These are phyloP conservation scores for Drosophila helvetica DNA, from an alignment of 2,888 invertebrate genomes.

Conservation along the genomic window DNA sequence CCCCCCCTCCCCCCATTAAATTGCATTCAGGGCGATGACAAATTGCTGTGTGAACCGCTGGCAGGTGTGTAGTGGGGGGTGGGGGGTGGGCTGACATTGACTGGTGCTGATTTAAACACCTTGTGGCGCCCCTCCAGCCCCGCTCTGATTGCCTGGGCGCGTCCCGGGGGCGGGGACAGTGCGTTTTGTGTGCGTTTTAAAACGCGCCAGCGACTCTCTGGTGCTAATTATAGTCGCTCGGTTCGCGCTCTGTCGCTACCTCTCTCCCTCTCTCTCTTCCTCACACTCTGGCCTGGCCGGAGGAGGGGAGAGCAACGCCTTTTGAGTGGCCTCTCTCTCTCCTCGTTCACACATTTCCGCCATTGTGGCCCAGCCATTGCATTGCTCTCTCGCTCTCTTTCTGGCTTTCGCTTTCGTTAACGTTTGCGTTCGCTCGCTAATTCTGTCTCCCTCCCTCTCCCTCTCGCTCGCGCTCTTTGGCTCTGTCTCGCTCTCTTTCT, in stretches of 20 bases:
- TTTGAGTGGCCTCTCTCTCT: slow-evolving; percentile 53
- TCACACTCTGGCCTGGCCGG: not conserved
- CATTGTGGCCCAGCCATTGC: slow-evolving; percentile 78
- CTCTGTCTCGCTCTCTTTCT: slow-evolving; percentile 34
- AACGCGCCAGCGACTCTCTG: slow-evolving; percentile 38
- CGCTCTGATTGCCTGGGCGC: slow-evolving; percentile 35
- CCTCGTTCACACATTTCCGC: slow-evolving; percentile 78
- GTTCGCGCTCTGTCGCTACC: too few species aligned
- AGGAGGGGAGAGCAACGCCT: slow-evolving; percentile 8
- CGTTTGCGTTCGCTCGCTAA: too few species aligned
- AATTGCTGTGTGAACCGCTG: slow-evolving; percentile 21
- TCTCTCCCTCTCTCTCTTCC: not conserved
- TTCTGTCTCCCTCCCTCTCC: slow-evolving; percentile 7
- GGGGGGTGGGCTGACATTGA: not conserved
- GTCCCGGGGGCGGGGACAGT: slow-evolving; percentile 12
- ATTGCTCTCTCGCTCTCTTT: slow-evolving; percentile 18
- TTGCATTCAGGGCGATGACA: slow-evolving; percentile 70
- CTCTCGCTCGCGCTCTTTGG: slow-evolving; percentile 10
- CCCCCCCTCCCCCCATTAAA: slow-evolving; percentile 54
- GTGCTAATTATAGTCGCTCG: not conserved
- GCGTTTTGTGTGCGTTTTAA: slow-evolving; percentile 54
- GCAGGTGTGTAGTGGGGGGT: slow-evolving; percentile 1
- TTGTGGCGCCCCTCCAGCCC: slow-evolving; percentile 2
- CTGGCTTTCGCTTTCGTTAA: not conserved
- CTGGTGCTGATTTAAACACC: not conserved